Conservation (phyloP, 2,888 invertebrate species). For the Drosophila koepferae region DNA sequence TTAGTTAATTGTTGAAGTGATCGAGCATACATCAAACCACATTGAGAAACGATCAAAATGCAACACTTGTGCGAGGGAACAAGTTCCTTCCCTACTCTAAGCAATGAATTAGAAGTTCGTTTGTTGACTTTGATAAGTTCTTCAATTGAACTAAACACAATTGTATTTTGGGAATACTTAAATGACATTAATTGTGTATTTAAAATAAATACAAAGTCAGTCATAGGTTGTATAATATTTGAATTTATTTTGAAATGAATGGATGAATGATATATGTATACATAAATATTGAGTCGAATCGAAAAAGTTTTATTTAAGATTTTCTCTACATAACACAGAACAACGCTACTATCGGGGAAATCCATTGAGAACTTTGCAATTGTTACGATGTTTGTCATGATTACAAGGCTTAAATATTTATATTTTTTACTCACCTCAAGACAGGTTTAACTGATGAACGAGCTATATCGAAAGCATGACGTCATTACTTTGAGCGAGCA, state of each 20-base stretch:
- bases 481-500: constrained; percentile 45
- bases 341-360: neutral
- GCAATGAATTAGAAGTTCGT: neutral
- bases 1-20: no score
- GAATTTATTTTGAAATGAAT: neutral
- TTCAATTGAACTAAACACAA: neutral
- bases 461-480: constrained; percentile 54
- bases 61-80: neutral
- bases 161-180: neutral
- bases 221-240: neutral
- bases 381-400: constrained; percentile 13
- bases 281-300: neutral
- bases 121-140: no score
- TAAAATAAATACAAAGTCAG: neutral
- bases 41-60: neutral
- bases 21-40: neutral
- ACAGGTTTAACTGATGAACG: constrained; percentile 37
- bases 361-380: constrained; percentile 72
- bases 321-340: neutral
- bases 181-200: neutral
- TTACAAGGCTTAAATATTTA: neutral
- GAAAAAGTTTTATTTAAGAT: neutral
- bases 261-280: neutral
- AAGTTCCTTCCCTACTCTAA: neutral
- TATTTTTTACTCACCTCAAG: constrained; percentile 63